Evolutionary conservation across 2,113 vertebrate genomes (phyloP), one percentile per base, ranked within the genome.

Genomic region (Onychorhynchus coronatus): DNA sequence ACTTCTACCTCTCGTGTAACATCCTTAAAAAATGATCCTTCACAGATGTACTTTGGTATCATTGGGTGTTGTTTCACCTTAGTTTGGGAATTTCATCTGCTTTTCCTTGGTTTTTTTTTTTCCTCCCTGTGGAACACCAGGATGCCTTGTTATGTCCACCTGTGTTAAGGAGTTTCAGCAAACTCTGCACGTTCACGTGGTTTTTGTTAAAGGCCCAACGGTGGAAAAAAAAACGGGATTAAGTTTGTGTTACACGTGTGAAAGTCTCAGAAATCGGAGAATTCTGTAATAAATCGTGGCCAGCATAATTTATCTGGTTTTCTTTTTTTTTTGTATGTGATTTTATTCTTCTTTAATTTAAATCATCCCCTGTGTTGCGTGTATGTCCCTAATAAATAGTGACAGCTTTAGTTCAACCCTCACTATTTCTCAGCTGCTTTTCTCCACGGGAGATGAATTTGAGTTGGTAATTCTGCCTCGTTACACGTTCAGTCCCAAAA

Each of bases 1-100:
- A 70, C 66, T 82, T 96, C 96, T 97, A 97, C 96, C 96, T 97
- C 97, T 93, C 25, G 61, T 65, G 85, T 85, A 30, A 83, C n/a
- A 8, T 46, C 47, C 82, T 73, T 85, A 5, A 33, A 53, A 53
- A 46, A 42, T 73, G 49, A 20, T 24, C 52, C 61, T 68, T 78
- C 70, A 27, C 87, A 10, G 41, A 10, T 35, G 44, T n/a, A 0
- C 55, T 86, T 65, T 52, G 83, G 2, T 65, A 5, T 46, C 41
- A 6, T 17, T 11, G 59, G 37, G n/a, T 3, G 4, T 74, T 28
- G 50, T 39, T 18, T 27, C 44, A 65, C 62, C 68, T 68, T 14
- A 37, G n/a, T 46, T 53, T 77, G 76, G 8, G 52, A 67, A 52
- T 78, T 85, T 22, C 12, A 13, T 23, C n/a, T 39, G 37, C 62